Percentiles rank a stretch among this genome's conserved stretches.
Evolutionary conservation across 2,113 vertebrate genomes (phyloP).

Genomic region (Cochlearius cochlearius): DNA sequence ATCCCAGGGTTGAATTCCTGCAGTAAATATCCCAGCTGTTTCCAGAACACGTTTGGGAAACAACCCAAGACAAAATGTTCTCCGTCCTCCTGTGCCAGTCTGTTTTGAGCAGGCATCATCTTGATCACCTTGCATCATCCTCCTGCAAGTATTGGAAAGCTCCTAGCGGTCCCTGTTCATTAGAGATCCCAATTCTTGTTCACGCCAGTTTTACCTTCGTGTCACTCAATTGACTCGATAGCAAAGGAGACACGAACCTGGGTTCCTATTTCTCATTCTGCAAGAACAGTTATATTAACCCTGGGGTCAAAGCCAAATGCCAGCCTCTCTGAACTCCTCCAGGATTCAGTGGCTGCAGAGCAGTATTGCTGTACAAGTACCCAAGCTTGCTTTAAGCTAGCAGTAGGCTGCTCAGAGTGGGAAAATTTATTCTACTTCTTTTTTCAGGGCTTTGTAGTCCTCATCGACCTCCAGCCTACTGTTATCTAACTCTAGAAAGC

Average conservation of each 20-base stretch:
- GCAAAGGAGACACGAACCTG: neutral
- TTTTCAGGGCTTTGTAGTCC: neutral
- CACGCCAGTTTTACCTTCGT: neutral
- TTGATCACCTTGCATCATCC: neutral
- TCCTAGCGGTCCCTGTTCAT: neutral
- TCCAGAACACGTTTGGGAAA: neutral
- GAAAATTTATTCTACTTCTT: neutral
- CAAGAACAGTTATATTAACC: slow-evolving; percentile 46
- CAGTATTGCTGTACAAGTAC: neutral
- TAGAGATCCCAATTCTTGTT: neutral
- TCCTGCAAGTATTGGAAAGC: neutral
- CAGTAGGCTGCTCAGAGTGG: neutral
- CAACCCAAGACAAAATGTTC: neutral
- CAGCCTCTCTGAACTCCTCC: neutral
- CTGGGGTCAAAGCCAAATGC: slow-evolving; percentile 42
- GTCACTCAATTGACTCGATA: neutral
- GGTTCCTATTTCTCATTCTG: slow-evolving; percentile 46
- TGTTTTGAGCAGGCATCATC: neutral
- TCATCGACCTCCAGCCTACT: slow-evolving; percentile 1
- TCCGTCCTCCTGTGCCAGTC: neutral
- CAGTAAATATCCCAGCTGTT: neutral
- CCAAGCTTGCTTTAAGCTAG: neutral
- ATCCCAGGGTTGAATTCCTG: neutral
- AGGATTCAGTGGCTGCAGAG: neutral
- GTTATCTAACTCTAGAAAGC: neutral